phyloP scores from a whole-genome alignment of 2,888 invertebrate genomes.

The Mallateleia sp. region DNA sequence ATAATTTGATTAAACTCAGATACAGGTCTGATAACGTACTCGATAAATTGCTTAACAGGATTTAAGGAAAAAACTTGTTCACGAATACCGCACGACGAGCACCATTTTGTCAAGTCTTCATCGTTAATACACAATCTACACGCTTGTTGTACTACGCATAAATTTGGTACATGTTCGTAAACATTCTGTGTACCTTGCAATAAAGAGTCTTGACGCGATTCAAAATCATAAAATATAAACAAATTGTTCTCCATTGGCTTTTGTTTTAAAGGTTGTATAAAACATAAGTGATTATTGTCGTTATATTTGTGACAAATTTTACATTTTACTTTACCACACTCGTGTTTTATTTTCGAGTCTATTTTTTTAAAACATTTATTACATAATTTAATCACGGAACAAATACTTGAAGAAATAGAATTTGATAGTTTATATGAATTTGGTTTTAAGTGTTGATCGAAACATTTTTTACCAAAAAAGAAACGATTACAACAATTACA shows the following conservation, averaged over 20 bases:
- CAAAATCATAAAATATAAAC: slow-evolving; percentile 30
- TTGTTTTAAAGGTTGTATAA: slow-evolving; percentile 13
- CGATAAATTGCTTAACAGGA: slow-evolving; percentile 39
- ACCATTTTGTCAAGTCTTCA: neutral
- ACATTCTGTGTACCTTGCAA: slow-evolving; percentile 3
- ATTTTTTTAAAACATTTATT: neutral
- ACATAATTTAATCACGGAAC: neutral
- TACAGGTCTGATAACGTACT: slow-evolving; percentile 17
- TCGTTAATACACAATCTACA: slow-evolving; percentile 6
- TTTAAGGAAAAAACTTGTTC: slow-evolving; percentile 49
- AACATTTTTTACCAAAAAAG: neutral
- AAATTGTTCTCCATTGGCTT: neutral
- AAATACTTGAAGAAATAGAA: neutral
- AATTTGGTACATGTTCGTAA: slow-evolving; percentile 11
- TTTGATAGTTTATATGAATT: neutral
- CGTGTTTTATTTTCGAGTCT: neutral
- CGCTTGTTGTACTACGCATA: slow-evolving; percentile 19
- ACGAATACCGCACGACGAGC: neutral
- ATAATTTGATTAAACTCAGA: slow-evolving; percentile 25
- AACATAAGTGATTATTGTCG: slow-evolving; percentile 19
- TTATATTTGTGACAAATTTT: neutral
- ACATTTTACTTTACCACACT: neutral
- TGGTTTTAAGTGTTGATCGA: neutral
- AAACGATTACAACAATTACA: neutral
- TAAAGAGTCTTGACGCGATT: neutral